Conservation (phyloP, 2,113 vertebrate genomes). For the Zosterops lateralis region DNA sequence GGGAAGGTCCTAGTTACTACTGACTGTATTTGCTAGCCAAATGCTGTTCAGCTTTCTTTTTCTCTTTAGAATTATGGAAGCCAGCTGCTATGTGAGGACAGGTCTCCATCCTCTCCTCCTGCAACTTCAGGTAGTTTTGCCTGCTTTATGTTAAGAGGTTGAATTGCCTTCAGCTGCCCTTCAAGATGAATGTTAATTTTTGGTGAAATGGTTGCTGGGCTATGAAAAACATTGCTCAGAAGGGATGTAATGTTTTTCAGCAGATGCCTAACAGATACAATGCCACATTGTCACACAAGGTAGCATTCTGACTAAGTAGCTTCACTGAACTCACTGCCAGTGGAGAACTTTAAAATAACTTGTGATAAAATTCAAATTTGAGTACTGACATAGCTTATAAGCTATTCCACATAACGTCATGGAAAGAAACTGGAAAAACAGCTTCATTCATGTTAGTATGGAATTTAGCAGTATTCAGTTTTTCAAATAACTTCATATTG, state of each 20-base stretch:
- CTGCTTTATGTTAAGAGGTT: neutral
- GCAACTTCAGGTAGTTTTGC: slow-evolving; percentile 81
- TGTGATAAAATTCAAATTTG: neutral
- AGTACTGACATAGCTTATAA: neutral
- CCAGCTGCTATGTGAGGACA: slow-evolving; percentile 76
- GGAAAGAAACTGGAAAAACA: neutral
- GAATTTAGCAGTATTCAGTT: neutral
- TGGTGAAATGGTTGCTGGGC: neutral
- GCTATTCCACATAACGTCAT: neutral
- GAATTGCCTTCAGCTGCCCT: neutral
- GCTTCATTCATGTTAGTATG: neutral
- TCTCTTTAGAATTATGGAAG: slow-evolving; percentile 79
- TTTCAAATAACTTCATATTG: neutral
- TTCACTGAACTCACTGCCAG: neutral
- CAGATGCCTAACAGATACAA: neutral
- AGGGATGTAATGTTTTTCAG: neutral
- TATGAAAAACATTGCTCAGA: neutral
- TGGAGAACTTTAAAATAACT: neutral
- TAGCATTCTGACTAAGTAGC: neutral
- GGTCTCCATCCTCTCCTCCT: slow-evolving; percentile 69
- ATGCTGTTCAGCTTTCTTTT: neutral
- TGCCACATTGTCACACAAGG: neutral
- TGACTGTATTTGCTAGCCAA: neutral
- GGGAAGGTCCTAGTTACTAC: neutral
- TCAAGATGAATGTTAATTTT: neutral